phyloP scores from a whole-genome alignment of 1,140 invertebrate species.

The Reticulitermes speratus region DNA sequence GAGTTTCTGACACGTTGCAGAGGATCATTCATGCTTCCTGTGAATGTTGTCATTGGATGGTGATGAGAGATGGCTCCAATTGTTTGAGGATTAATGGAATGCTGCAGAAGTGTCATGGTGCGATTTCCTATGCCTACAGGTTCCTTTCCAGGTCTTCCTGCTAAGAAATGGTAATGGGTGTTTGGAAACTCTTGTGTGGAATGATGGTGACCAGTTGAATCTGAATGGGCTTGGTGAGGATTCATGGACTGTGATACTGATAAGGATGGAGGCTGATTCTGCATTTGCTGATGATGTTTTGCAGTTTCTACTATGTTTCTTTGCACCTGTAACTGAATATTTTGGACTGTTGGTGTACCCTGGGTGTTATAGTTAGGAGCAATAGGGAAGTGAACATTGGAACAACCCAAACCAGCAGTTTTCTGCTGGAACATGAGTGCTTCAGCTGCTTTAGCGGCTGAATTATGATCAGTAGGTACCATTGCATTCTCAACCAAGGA shows the following conservation, averaged over 20 bases:
- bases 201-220: slow-evolving; percentile 20
- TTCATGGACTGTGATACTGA: not conserved
- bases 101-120: slow-evolving; percentile 19
- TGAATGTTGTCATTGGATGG: slow-evolving; percentile 24
- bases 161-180: slow-evolving; percentile 20
- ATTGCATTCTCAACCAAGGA: slow-evolving; percentile 21
- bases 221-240: slow-evolving; percentile 18
- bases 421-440: slow-evolving; percentile 30
- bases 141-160: slow-evolving; percentile 19
- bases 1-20: not conserved
- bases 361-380: slow-evolving; percentile 17
- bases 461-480: slow-evolving; percentile 3
- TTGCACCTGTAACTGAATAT: slow-evolving; percentile 18
- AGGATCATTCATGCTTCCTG: slow-evolving; percentile 15
- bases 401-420: slow-evolving; percentile 12
- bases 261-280: not conserved
- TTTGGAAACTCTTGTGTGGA: slow-evolving; percentile 24
- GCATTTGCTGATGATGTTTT: slow-evolving; percentile 22
- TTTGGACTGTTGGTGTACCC: not conserved
- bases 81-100: slow-evolving; percentile 23
- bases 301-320: not conserved
- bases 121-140: not conserved
- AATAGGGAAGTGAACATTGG: slow-evolving; percentile 20
- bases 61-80: slow-evolving; percentile 24
- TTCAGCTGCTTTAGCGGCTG: slow-evolving; percentile 25